phyloP scores from a whole-genome alignment of 2,888 invertebrate species.

The Zygogramma bicolorata region DNA sequence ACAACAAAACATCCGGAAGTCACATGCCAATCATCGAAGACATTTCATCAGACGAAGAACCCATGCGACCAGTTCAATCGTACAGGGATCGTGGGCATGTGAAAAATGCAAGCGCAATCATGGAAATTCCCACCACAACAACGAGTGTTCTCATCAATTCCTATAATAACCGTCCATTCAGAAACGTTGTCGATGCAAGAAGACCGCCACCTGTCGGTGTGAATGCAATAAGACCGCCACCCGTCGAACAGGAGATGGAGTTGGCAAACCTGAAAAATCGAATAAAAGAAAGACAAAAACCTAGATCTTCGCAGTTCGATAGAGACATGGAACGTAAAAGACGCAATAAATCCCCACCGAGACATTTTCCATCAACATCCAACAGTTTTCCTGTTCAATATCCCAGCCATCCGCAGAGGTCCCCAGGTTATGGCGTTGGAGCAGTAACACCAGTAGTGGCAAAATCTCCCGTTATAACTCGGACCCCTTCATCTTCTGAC shows the following conservation, averaged over 20 bases:
- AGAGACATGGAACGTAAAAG: neutral
- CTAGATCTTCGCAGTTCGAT: neutral
- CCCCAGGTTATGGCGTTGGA: neutral
- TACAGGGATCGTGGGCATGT: neutral
- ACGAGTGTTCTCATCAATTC: neutral
- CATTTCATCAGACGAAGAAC: slow-evolving; percentile 35
- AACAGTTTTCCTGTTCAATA: too few species aligned
- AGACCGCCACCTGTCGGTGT: too few species aligned
- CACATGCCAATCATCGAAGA: slow-evolving; percentile 24
- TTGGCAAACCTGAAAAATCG: too few species aligned
- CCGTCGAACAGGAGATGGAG: too few species aligned
- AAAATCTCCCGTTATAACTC: neutral
- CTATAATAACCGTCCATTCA: neutral
- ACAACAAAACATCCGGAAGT: neutral
- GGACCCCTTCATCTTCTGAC: neutral
- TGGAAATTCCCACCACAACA: neutral
- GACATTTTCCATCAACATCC: neutral
- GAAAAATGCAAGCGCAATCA: neutral
- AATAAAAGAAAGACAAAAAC: neutral
- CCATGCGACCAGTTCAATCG: neutral
- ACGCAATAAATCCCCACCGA: neutral
- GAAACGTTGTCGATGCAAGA: neutral
- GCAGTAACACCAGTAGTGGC: neutral
- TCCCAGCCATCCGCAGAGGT: neutral
- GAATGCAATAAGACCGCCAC: too few species aligned